Evolutionary conservation across 2,888 invertebrate species (phyloP).

Genomic region (Drosophila lutescens): DNA sequence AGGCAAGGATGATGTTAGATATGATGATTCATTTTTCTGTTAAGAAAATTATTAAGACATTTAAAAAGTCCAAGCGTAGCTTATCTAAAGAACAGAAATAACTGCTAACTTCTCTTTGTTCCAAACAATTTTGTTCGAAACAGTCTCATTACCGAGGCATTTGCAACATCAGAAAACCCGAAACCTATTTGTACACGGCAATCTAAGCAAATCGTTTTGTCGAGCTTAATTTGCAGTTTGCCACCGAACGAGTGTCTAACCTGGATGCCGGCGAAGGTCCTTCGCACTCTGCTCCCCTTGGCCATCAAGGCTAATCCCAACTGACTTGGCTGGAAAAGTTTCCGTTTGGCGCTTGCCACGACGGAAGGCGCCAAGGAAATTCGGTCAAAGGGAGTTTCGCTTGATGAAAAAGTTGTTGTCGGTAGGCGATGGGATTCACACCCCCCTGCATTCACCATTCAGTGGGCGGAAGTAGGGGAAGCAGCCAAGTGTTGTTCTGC

Average conservation of each 20-base stretch:
- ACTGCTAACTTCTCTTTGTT: neutral
- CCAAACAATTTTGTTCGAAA: conserved; percentile 5
- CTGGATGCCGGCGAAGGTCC: conserved; percentile 1
- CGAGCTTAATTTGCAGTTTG: conserved; percentile 45
- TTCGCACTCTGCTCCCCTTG: neutral
- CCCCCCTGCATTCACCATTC: neutral
- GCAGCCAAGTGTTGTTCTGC: conserved; percentile 39
- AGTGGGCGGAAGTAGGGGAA: conserved; percentile 1
- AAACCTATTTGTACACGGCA: conserved; percentile 37
- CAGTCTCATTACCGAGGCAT: conserved; percentile 6
- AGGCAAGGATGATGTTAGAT: too few relatives aligned
- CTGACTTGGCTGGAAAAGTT: conserved; percentile 64
- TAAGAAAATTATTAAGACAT: neutral
- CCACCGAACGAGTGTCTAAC: conserved; percentile 19
- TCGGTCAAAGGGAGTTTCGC: conserved; percentile 61
- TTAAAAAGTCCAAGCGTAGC: neutral
- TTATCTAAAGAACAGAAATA: neutral
- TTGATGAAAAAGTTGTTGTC: conserved; percentile 21
- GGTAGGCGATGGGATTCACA: conserved; percentile 22
- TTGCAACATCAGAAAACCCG: conserved; percentile 7
- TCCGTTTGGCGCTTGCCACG: conserved; percentile 57
- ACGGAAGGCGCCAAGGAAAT: conserved; percentile 55
- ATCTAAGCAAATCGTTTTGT: conserved; percentile 48
- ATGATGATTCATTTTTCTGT: too few relatives aligned
- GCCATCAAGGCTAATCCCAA: conserved; percentile 38